Percentiles rank a stretch among this genome's conserved stretches.
Conservation (phyloP, 2,888 invertebrate genomes). For the Zaprionus obscuricornis region DNA sequence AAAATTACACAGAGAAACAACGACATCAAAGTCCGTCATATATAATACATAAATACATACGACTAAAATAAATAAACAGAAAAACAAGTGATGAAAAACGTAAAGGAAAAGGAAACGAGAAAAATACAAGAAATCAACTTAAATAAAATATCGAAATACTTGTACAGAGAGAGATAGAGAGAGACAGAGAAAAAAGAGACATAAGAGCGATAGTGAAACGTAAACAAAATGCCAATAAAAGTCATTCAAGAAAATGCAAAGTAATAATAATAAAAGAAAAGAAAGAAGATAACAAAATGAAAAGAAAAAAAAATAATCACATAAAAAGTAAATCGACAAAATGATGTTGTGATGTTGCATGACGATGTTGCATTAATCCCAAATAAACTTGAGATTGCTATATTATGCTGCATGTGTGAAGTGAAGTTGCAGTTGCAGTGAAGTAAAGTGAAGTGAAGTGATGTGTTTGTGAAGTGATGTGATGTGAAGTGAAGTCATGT, state of each 20-base stretch:
- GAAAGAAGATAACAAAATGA: slow-evolving; percentile 6
- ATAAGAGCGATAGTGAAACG: slow-evolving; percentile 53
- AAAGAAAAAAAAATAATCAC: slow-evolving; percentile 8
- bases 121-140: too few species aligned
- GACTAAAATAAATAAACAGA: slow-evolving; percentile 17
- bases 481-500: neutral
- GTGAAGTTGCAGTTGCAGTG: neutral
- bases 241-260: slow-evolving; percentile 53
- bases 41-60: slow-evolving; percentile 20
- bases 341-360: slow-evolving; percentile 5
- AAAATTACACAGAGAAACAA: slow-evolving; percentile 66
- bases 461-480: slow-evolving; percentile 6
- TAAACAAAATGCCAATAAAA: slow-evolving; percentile 65
- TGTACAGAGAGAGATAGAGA: slow-evolving; percentile 23
- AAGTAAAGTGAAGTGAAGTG: too few species aligned
- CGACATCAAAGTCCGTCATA: slow-evolving; percentile 57
- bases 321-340: slow-evolving; percentile 18
- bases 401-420: slow-evolving; percentile 22
- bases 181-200: slow-evolving; percentile 18
- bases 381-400: slow-evolving; percentile 18
- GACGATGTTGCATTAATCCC: slow-evolving; percentile 11
- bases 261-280: slow-evolving; percentile 36
- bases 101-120: slow-evolving; percentile 19
- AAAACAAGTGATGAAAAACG: slow-evolving; percentile 10
- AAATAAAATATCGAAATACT: slow-evolving; percentile 30